Conservation (phyloP, 2,888 invertebrate species). For the Heliconius charithonia region DNA sequence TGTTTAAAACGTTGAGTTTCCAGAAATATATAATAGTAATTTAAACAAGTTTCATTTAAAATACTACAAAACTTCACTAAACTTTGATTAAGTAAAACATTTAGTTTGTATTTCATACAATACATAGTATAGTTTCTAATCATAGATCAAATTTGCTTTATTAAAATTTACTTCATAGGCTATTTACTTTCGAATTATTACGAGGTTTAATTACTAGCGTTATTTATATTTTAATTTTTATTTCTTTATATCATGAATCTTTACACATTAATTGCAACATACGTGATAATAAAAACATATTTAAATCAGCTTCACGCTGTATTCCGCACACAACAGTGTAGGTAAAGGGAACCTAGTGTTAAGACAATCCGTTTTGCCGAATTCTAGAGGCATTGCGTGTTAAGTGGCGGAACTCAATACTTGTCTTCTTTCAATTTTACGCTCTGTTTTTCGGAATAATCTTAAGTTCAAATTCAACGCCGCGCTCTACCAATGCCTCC, state of each 20-base stretch:
- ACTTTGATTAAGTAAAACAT: background rate
- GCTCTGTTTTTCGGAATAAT: background rate
- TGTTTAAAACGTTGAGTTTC: too few relatives aligned
- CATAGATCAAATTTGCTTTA: background rate
- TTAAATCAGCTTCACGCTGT: too few relatives aligned
- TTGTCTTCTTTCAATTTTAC: too few relatives aligned
- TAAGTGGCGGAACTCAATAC: too few relatives aligned
- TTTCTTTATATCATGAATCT: background rate
- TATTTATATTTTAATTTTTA: background rate
- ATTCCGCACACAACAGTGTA: too few relatives aligned
- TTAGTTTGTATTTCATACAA: background rate
- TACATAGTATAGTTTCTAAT: background rate
- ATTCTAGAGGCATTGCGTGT: too few relatives aligned
- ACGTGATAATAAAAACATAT: too few relatives aligned
- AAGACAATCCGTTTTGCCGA: too few relatives aligned
- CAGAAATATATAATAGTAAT: too few relatives aligned
- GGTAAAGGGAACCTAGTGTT: too few relatives aligned
- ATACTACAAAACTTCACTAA: background rate
- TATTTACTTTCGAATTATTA: background rate
- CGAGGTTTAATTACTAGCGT: background rate
- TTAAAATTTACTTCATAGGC: background rate
- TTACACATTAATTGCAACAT: background rate
- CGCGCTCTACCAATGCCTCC: too few relatives aligned
- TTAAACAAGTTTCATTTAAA: too few relatives aligned
- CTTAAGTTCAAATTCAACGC: background rate